These are phyloP conservation scores for Jordanella pulchra DNA, from an alignment of 2,797 vertebrate genomes.

Conservation along the genomic window DNA sequence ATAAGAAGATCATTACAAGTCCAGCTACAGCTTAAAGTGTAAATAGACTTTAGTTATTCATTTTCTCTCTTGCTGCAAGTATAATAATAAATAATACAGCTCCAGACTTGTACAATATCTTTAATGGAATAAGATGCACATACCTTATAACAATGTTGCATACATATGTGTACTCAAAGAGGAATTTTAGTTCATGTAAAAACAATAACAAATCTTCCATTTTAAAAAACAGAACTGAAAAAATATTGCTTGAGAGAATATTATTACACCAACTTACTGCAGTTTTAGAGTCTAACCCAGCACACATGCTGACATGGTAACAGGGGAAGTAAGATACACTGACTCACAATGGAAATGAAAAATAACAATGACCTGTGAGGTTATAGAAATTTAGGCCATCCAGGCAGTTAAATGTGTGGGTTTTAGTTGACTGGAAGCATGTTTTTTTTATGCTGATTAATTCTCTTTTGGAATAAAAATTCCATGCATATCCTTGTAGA, in stretches of 20 bases:
- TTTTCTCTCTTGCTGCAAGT: neutral
- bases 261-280: neutral
- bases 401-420: neutral
- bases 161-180: neutral
- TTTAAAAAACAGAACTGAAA: neutral
- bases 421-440: neutral
- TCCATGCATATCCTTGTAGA: constrained; percentile 90
- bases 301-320: neutral
- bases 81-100: neutral
- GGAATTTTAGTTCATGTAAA: neutral
- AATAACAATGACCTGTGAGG: neutral
- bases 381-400: neutral
- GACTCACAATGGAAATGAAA: neutral
- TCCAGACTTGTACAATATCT: neutral
- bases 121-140: constrained; percentile 3
- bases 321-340: constrained; percentile 7
- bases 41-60: neutral
- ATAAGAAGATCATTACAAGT: neutral
- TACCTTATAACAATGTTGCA: neutral
- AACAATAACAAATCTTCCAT: neutral
- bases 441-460: constrained; percentile 13
- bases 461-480: constrained; percentile 82
- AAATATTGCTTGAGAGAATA: neutral
- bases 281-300: neutral
- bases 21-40: neutral